A percentile compares a stretch with the other conserved stretches of the same genome.
Evolutionary conservation across 2,113 vertebrate species (phyloP).

Genomic region (Silurus meridionalis): DNA sequence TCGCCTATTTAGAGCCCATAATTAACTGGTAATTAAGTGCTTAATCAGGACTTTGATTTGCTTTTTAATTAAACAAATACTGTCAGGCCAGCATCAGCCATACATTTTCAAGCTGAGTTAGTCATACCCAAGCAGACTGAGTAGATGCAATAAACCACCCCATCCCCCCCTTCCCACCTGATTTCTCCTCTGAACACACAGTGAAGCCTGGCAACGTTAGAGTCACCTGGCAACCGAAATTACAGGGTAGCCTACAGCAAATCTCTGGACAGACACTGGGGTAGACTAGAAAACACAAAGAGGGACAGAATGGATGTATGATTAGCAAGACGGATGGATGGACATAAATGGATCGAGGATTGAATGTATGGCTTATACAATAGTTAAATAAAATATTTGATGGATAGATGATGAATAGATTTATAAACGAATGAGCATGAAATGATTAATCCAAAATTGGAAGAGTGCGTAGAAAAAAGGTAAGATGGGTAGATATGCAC

Average conservation of each 20-base stretch:
- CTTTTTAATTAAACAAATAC: slow-evolving; percentile 39
- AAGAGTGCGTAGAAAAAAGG: neutral
- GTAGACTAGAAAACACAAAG: slow-evolving; percentile 23
- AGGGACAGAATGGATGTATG: slow-evolving; percentile 35
- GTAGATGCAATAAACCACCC: neutral
- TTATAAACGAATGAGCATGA: neutral
- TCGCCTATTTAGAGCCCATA: slow-evolving; percentile 19
- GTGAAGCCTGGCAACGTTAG: slow-evolving; percentile 63
- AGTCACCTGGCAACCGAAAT: slow-evolving; percentile 72
- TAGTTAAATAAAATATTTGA: neutral
- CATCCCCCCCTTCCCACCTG: slow-evolving; percentile 16
- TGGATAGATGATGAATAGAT: neutral
- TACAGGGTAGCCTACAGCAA: slow-evolving; percentile 57
- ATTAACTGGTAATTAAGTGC: slow-evolving; percentile 43
- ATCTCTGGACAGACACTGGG: slow-evolving; percentile 37
- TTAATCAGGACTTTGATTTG: slow-evolving; percentile 39
- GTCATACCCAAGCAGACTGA: neutral
- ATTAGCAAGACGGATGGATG: neutral
- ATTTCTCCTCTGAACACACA: slow-evolving; percentile 59
- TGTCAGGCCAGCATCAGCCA: slow-evolving; percentile 14
- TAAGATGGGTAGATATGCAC: neutral
- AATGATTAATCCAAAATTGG: too few relatives aligned
- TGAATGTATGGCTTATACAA: slow-evolving; percentile 1
- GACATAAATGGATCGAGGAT: slow-evolving; percentile 6
- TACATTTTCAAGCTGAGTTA: neutral